phyloP scores from a whole-genome alignment of 2,113 vertebrate genomes.

The Embiotoca jacksoni region DNA sequence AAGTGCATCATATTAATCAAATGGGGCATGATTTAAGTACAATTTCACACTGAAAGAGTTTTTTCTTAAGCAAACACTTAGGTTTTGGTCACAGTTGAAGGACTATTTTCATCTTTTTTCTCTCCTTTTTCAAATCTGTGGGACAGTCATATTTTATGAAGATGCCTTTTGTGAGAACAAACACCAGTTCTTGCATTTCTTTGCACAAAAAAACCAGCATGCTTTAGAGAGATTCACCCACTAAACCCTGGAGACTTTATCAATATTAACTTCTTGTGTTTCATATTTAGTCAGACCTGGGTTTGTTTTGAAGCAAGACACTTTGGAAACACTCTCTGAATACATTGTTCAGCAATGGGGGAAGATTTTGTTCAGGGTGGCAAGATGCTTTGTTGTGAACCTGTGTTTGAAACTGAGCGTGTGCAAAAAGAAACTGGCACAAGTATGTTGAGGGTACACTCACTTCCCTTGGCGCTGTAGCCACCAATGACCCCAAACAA shows the following conservation, averaged over 20 bases:
- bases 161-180: constrained; percentile 53
- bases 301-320: constrained; percentile 41
- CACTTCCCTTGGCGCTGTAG: constrained; percentile 69
- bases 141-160: constrained; percentile 48
- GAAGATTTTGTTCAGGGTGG: constrained; percentile 49
- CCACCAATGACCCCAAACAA: constrained; percentile 64
- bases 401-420: constrained; percentile 60
- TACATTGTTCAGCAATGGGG: constrained; percentile 19
- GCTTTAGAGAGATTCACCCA: constrained; percentile 61
- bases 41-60: constrained; percentile 52
- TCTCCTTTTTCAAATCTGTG: constrained; percentile 34
- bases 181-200: constrained; percentile 47
- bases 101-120: constrained; percentile 56
- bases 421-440: constrained; percentile 79
- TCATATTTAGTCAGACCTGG: constrained; percentile 50
- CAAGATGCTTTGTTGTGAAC: constrained; percentile 41
- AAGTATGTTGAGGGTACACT: constrained; percentile 74
- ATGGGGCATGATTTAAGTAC: constrained; percentile 64
- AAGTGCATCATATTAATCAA: constrained; percentile 77
- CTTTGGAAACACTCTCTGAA: constrained; percentile 51
- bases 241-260: constrained; percentile 45
- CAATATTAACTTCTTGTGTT: constrained; percentile 60
- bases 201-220: constrained; percentile 58
- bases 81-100: constrained; percentile 81
- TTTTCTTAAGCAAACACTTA: constrained; percentile 58